Evolutionary conservation across 2,888 invertebrate species (phyloP).

Genomic region (Nomada ruficornis): DNA sequence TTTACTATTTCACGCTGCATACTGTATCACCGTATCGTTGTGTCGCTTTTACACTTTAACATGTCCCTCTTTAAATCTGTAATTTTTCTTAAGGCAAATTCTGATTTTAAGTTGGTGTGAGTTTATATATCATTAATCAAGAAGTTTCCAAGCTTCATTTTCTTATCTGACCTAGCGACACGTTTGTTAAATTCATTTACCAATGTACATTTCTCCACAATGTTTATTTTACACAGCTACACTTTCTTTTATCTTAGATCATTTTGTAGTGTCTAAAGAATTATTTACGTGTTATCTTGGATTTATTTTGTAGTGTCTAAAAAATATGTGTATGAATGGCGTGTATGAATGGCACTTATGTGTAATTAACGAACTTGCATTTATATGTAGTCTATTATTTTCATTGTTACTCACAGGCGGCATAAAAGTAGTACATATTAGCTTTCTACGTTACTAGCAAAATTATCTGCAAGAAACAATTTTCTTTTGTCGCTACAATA

Average conservation of each 20-base stretch:
- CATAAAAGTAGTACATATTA: neutral
- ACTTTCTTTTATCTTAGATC: conserved; percentile 7
- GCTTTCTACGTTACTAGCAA: too few species aligned
- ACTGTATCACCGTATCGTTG: conserved; percentile 38
- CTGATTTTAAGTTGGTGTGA: conserved; percentile 78
- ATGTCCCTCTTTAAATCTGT: conserved; percentile 77
- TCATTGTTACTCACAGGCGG: too few species aligned
- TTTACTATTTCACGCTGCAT: conserved; percentile 69
- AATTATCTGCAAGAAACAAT: neutral
- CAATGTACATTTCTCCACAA: neutral
- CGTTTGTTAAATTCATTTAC: neutral
- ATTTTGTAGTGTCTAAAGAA: neutral
- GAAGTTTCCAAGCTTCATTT: neutral
- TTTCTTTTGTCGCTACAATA: conserved; percentile 1
- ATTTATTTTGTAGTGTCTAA: neutral
- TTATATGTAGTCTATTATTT: conserved; percentile 3
- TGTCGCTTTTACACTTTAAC: conserved; percentile 29
- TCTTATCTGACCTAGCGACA: neutral
- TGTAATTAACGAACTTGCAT: conserved; percentile 31
- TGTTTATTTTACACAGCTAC: neutral
- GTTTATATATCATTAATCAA: conserved; percentile 51
- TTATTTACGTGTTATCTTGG: neutral
- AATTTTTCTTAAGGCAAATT: conserved; percentile 76
- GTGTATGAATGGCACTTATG: too few species aligned
- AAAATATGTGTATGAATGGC: too few species aligned